phyloP scores from a whole-genome alignment of 2,888 invertebrate genomes.

The Pterobdella sp. region DNA sequence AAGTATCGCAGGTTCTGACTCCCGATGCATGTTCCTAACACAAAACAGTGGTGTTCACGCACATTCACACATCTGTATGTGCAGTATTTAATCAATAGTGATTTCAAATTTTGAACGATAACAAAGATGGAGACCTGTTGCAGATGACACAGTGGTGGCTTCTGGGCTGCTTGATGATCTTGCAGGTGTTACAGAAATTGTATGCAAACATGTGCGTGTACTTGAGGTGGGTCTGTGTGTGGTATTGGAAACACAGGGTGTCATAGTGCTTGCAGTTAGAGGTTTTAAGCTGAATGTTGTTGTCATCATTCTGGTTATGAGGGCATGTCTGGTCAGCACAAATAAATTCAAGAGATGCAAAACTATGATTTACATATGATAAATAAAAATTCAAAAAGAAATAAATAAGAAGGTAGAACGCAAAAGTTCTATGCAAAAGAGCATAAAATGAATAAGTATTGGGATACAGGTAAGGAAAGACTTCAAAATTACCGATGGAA shows the following conservation, averaged over 20 bases:
- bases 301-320: neutral
- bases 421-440: neutral
- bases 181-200: neutral
- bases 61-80: neutral
- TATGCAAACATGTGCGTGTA: neutral
- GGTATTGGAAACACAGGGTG: neutral
- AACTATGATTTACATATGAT: neutral
- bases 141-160: constrained; percentile 14
- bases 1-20: neutral
- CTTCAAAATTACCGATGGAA: neutral
- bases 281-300: neutral
- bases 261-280: neutral
- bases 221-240: neutral
- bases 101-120: neutral
- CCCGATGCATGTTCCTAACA: constrained; percentile 6
- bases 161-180: neutral
- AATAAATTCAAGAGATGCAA: neutral
- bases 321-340: neutral
- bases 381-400: constrained; percentile 1
- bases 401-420: neutral
- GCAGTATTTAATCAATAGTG: neutral
- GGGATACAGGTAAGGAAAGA: neutral
- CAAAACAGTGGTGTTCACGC: constrained; percentile 11
- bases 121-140: neutral
- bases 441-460: neutral